Base-by-base conservation (phyloP, 2,113 vertebrate species). In the Anhinga anhinga region DNA sequence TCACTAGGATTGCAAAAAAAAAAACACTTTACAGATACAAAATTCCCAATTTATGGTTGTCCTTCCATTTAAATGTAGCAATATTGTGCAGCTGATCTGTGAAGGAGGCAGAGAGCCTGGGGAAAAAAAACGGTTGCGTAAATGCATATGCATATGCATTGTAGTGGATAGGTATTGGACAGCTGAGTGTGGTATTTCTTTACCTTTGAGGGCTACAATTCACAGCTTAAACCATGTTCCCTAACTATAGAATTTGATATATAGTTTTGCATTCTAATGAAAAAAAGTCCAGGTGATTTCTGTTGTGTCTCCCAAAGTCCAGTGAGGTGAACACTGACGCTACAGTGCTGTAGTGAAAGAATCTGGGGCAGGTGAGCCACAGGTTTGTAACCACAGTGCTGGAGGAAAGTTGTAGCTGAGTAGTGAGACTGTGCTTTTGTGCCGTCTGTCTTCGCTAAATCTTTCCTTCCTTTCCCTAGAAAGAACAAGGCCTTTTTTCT, bases 301-400 rank as follows among this genome's bases (percentile, higher is more conserved):
- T 74, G 1, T 30, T 89, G 13, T 44, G 5, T 52, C 47, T 84
- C 17, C 10, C 18, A 3, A 55, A 74, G 45, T 50, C 16, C 30
- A 14, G 21, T 38, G 36, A 84, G 19, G 27, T 58, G 59, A 86
- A 62, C 8, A 9, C 12, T 1, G 3, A 12, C 5, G 74, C 29
- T 58, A 21, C 38, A 74, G 38, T 23, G 36, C 11, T 63, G 14
- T 1, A 40, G 23, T 18, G 29, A 61, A 84, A 83, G 76, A 40
- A 55, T 1, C 3, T 2, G 2, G 4, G 26, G 0, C 9, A 8
- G 11, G 20, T 20, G 45, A 95, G 9, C 10, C 30, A 58, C 4
- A 3, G n/a, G 10, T 47, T 66, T 83, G 32, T 45, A 26, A 70
- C 34, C 67, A 10, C 11, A 59, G 22, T 19, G 3, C 7, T 40